Evolutionary conservation across 2,113 vertebrate genomes (phyloP), one percentile per base, ranked within the genome.

Genomic region (Camelus bactrianus): DNA sequence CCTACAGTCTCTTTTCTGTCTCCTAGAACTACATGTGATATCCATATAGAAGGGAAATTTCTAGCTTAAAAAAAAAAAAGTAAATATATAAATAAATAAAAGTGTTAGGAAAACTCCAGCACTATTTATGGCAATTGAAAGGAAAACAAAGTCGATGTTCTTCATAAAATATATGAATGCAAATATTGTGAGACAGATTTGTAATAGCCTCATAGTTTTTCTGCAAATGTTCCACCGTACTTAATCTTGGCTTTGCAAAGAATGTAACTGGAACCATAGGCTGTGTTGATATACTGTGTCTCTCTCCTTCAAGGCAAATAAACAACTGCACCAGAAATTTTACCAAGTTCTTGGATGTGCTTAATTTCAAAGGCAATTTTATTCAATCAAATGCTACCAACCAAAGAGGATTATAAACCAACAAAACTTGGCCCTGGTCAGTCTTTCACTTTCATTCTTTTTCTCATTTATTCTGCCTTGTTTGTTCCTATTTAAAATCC

Each of bases 401-500:
- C 16, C 26, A 17, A 54, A 94, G 79, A 84, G 60, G 42, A 92
- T 60, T 89, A 84, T 81, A 95, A 96, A 15, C 5, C 13, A 73
- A 79, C 14, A 79, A 85, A 62, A 60, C 65, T 72, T 52, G 69
- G 42, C 46, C 83, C 1, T 73, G 87, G 26, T 85, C 70, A 73
- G 1, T 58, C 48, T 95, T 73, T 96, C 77, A 81, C 42, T 81
- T 70, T 94, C 85, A 58, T 81, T 91, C 4, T 72, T 96, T 83
- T 82, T 76, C 0, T 97, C 87, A 1, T 42, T 94, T 92, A 56
- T 76, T 72, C 42, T 91, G 38, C n/a, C 5, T 2, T 64, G 56
- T 72, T 93, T 95, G 87, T 50, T 91, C 82, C 64, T 97, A 3
- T 26, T 97, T 95, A 96, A 96, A 97, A 97, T 92, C 77, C 96